These are phyloP conservation scores for Bacillus rossius DNA, from an alignment of 1,140 invertebrate genomes.

Conservation along the genomic window DNA sequence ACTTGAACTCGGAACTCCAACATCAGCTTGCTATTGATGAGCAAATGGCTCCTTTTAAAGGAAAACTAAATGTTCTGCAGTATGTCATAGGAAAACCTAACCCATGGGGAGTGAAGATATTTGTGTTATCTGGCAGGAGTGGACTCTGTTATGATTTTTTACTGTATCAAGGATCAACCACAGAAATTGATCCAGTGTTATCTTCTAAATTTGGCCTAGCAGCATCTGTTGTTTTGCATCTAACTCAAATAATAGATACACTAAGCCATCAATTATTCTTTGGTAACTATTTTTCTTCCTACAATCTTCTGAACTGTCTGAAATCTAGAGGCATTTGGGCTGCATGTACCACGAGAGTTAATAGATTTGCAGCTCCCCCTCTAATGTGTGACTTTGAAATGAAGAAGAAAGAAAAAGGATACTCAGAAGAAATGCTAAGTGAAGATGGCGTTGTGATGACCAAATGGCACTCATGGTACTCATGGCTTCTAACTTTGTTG, in stretches of 20 bases:
- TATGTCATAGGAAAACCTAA: too few species aligned
- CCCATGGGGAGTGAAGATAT: slow-evolving; percentile 28
- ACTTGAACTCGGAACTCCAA: slow-evolving; percentile 18
- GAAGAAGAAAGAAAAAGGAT: slow-evolving; percentile 16
- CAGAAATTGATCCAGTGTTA: slow-evolving; percentile 13
- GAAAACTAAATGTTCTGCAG: slow-evolving; percentile 23
- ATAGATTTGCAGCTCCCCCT: slow-evolving; percentile 12
- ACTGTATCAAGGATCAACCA: slow-evolving; percentile 23
- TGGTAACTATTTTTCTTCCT: slow-evolving; percentile 23
- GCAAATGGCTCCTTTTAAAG: slow-evolving; percentile 32
- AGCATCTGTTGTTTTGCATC: slow-evolving; percentile 4
- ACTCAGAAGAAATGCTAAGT: too few species aligned
- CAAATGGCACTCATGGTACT: neutral
- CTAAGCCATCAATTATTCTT: slow-evolving; percentile 13
- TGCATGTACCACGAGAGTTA: slow-evolving; percentile 13
- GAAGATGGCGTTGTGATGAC: neutral
- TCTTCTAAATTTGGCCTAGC: too few species aligned
- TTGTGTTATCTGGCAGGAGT: slow-evolving; percentile 22
- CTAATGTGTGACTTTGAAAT: slow-evolving; percentile 16
- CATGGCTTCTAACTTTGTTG: neutral
- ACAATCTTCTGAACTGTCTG: slow-evolving; percentile 8
- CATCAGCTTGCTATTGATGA: slow-evolving; percentile 26
- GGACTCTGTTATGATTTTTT: slow-evolving; percentile 28
- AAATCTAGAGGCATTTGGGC: slow-evolving; percentile 6
- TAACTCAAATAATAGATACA: neutral